Evolutionary conservation across 2,888 invertebrate species (phyloP).

Genomic region (Clunio marinus): DNA sequence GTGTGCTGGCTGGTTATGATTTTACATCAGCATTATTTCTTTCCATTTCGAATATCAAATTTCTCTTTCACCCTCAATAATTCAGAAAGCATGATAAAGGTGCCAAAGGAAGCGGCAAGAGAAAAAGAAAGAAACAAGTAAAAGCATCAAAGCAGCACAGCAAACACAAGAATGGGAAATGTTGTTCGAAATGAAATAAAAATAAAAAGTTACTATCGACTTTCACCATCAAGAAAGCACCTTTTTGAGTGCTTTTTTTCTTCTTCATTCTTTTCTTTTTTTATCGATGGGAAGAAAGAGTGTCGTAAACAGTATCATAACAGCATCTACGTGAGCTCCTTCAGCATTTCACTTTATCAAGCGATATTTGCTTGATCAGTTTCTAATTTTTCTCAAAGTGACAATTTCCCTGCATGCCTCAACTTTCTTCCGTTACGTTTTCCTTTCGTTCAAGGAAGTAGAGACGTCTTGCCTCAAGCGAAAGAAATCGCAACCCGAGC

Average conservation of each 20-base stretch:
- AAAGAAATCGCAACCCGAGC: background rate
- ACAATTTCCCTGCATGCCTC: slow-evolving; percentile 26
- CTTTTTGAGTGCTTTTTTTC: slow-evolving; percentile 20
- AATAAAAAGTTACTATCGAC: slow-evolving; percentile 13
- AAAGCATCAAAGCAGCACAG: too few relatives aligned
- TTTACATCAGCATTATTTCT: slow-evolving; percentile 22
- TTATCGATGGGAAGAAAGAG: too few relatives aligned
- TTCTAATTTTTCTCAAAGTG: slow-evolving; percentile 33
- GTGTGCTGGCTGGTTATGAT: slow-evolving; percentile 36
- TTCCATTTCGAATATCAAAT: slow-evolving; percentile 12
- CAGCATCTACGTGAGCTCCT: slow-evolving; percentile 27
- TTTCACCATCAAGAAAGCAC: slow-evolving; percentile 13
- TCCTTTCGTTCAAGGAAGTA: background rate
- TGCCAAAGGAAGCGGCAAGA: background rate
- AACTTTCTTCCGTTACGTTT: background rate
- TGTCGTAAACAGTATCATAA: slow-evolving; percentile 32
- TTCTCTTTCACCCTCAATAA: background rate
- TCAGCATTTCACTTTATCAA: background rate
- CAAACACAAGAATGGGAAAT: background rate
- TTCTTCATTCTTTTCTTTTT: too few relatives aligned
- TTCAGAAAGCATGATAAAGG: slow-evolving; percentile 13
- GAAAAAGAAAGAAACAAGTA: too few relatives aligned
- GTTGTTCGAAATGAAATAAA: background rate
- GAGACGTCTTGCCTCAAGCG: background rate
- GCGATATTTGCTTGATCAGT: slow-evolving; percentile 21